Evolutionary conservation across 2,888 invertebrate species (phyloP).

Genomic region (Mayetiola destructor): DNA sequence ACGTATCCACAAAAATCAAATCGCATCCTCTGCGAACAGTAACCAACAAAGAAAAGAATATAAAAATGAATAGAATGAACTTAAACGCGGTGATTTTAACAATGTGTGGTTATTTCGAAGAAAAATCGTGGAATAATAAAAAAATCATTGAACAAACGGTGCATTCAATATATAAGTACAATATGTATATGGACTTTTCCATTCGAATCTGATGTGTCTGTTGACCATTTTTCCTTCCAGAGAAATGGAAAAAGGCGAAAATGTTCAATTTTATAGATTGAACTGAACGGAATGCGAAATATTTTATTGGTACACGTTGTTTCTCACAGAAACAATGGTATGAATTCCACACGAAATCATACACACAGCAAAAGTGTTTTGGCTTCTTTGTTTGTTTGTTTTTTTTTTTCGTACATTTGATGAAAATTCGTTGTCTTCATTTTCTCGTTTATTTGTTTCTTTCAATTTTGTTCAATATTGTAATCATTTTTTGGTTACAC

Average conservation of each 20-base stretch:
- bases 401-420: no score
- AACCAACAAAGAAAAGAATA: not conserved
- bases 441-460: no score
- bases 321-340: no score
- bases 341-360: no score
- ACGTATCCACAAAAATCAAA: not conserved
- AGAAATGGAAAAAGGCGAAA: not conserved
- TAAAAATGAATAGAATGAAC: not conserved
- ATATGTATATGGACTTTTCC: no score
- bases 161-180: no score
- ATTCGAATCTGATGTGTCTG: not conserved
- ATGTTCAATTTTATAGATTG: conserved; percentile 4
- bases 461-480: no score
- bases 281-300: not conserved
- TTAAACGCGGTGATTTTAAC: conserved; percentile 16
- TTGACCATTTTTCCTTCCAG: not conserved
- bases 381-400: not conserved
- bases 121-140: conserved; percentile 15
- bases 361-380: no score
- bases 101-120: conserved; percentile 15
- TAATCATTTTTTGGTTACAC: not conserved
- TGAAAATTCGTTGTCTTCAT: no score
- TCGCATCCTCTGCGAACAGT: no score
- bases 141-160: conserved; percentile 7
- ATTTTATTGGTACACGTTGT: no score